A percentile compares a stretch with the other conserved stretches of the same genome.
Conservation (phyloP, 2,113 vertebrate species). For the Gallinago undulata region DNA sequence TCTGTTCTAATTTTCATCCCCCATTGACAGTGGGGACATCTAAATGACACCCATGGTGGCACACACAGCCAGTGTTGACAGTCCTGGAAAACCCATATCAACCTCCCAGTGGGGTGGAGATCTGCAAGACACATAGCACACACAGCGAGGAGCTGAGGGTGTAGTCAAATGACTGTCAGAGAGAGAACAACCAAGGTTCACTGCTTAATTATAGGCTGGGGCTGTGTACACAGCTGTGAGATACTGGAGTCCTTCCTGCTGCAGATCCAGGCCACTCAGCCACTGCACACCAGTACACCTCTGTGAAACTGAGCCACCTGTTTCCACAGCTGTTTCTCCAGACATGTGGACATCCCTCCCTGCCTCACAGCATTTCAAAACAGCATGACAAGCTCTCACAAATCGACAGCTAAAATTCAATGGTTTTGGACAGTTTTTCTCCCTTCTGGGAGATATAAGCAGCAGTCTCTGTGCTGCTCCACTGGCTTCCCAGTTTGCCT, state of each 20-base stretch:
- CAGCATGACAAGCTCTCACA: background rate
- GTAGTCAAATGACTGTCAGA: background rate
- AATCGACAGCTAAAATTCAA: background rate
- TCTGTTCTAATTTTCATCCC: background rate
- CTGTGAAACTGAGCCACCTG: accelerated
- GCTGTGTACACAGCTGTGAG: background rate
- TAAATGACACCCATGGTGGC: background rate
- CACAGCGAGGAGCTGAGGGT: background rate
- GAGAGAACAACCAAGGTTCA: background rate
- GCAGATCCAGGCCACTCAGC: background rate
- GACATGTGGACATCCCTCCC: background rate
- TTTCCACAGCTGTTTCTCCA: background rate
- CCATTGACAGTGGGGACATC: background rate
- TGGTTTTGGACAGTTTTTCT: background rate
- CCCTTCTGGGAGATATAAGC: background rate
- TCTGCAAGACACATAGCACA: background rate
- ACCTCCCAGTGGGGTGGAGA: background rate
- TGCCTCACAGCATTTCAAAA: background rate
- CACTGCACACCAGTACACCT: background rate
- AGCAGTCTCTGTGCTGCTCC: background rate
- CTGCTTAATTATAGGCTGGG: background rate
- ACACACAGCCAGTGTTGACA: background rate
- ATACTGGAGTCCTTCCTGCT: background rate
- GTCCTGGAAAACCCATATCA: background rate
- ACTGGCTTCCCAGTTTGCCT: background rate